Evolutionary conservation across 2,888 invertebrate species (phyloP), one percentile per base, ranked within the genome.

Genomic region (Rotaria sp.): DNA sequence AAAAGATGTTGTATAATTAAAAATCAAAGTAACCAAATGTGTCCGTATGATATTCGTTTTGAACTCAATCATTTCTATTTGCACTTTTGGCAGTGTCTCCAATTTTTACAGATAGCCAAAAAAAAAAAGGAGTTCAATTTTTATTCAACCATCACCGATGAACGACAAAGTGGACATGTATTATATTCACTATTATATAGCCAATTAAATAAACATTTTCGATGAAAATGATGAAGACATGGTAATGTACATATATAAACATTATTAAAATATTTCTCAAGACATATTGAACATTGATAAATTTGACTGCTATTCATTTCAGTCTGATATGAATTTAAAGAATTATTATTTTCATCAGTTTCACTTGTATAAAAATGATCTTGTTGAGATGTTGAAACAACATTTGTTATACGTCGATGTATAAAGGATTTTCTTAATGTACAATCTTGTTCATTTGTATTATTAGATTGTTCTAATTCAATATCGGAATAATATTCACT

Each of bases 201-300:
- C 80, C 80, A 80, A 80, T 80, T 13, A 3, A 45, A 80, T 80
- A 80, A n/a, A 80, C 80, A 80, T 80, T 80, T 80, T 80, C 45
- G 80, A 80, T 80, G 80, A 80, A 80, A 80, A 80, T 80, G 41
- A n/a, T 80, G 80, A 45, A 80, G n/a, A 80, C 80, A 80, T n/a
- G 80, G 80, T 45, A 80, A 45, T 45, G 45, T 80, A 45, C 80
- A 80, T 45, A 80, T 41, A 45, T 80, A 80, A 2, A n/a, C 80
- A 45, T n/a, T 13, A 80, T 80, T 26, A 26, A 45, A 8, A 45
- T 80, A 80, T 45, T 80, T 80, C 45, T 80, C 80, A 24, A 80
- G n/a, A 45, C 80, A 80, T 41, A 80, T 80, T 45, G 80, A 80
- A 80, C 80, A 80, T 80, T 80, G 80, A 80, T 80, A 80, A 3